Conservation (phyloP, 2,888 invertebrate species). For the Drosophila buzzatii region DNA sequence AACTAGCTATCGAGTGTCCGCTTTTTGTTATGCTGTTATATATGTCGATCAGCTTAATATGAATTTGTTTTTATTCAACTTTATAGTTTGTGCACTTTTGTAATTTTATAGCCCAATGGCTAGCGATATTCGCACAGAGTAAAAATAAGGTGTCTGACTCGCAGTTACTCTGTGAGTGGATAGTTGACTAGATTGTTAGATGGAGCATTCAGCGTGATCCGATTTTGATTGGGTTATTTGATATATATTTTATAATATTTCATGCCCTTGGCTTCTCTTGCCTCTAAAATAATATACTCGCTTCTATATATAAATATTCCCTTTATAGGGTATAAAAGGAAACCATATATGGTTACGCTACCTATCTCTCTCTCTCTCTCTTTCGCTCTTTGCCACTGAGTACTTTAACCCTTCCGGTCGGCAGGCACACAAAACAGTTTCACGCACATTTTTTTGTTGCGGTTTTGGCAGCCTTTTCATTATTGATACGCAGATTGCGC, state of each 20-base stretch:
- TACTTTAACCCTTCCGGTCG: constrained; percentile 20
- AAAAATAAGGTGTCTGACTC: neutral
- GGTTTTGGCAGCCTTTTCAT: constrained; percentile 37
- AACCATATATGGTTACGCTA: neutral
- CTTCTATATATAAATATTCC: too few species aligned
- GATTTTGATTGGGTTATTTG: neutral
- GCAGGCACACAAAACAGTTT: constrained; percentile 24
- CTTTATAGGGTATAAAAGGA: neutral
- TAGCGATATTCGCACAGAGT: neutral
- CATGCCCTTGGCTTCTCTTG: neutral
- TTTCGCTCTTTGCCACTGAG: neutral
- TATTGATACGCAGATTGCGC: constrained; percentile 45
- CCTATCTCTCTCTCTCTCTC: neutral
- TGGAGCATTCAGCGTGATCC: too few species aligned
- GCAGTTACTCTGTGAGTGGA: neutral
- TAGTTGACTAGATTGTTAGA: neutral
- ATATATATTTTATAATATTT: neutral
- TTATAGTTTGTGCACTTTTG: neutral
- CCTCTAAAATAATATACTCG: too few species aligned
- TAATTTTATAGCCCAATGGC: constrained; percentile 4
- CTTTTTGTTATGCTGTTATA: neutral
- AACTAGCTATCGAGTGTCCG: neutral
- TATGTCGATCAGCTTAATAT: neutral
- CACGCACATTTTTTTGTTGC: constrained; percentile 42
- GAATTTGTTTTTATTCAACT: constrained; percentile 3